phyloP scores from a whole-genome alignment of 1,140 invertebrate species.

The Neotoxoptera formosana region DNA sequence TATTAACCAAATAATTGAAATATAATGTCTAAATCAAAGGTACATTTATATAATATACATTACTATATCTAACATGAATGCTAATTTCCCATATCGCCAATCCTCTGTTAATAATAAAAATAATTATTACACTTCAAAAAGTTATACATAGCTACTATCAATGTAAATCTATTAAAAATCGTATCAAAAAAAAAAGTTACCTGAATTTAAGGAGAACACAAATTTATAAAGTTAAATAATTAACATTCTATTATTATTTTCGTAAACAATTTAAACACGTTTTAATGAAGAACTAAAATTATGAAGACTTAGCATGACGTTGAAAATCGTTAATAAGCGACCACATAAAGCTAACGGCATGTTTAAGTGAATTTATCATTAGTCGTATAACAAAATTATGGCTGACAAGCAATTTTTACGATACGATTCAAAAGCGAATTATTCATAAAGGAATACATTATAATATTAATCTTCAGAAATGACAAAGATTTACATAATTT shows the following conservation, averaged over 20 bases:
- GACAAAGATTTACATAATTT: not conserved
- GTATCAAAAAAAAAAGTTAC: not conserved
- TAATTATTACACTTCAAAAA: not conserved
- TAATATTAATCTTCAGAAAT: not conserved
- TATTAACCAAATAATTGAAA: too few relatives aligned
- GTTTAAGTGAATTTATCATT: constrained; percentile 4
- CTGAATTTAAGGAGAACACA: not conserved
- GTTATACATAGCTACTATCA: too few relatives aligned
- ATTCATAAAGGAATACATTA: not conserved
- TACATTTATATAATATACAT: not conserved
- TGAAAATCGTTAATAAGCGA: not conserved
- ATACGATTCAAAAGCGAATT: not conserved
- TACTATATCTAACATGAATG: not conserved
- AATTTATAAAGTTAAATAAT: not conserved
- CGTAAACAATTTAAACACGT: not conserved
- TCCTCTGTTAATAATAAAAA: not conserved
- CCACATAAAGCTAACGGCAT: not conserved
- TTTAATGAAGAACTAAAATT: not conserved
- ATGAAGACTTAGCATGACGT: not conserved
- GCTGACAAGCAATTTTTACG: not conserved
- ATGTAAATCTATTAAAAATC: not conserved
- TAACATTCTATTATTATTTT: not conserved
- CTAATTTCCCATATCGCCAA: not conserved
- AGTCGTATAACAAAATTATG: not conserved
- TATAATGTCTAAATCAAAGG: not conserved